Evolutionary conservation across 2,113 vertebrate genomes (phyloP).

Genomic region (Zosterops borbonicus): DNA sequence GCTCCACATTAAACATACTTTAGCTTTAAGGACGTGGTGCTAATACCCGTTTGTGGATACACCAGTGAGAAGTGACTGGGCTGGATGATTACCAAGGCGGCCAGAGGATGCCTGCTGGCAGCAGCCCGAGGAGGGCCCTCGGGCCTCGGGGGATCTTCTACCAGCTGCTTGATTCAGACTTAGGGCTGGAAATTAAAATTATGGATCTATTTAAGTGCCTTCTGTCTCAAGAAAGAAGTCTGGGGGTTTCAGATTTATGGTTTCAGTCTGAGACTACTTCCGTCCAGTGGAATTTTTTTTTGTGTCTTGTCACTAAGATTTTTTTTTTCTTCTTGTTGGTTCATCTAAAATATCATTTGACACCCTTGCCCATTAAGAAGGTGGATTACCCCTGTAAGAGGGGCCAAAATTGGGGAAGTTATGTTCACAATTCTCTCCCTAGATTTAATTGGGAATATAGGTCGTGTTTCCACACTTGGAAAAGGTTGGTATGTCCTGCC

Average conservation of each 20-base stretch:
- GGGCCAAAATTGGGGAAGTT: conserved; percentile 90
- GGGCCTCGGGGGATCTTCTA: conserved; percentile 61
- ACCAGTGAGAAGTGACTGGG: conserved; percentile 68
- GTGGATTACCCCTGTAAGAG: conserved; percentile 87
- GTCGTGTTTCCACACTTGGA: conserved; percentile 99
- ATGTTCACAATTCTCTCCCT: conserved; percentile 99
- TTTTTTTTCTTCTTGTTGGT: conserved; percentile 78
- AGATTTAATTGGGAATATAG: conserved; percentile 99
- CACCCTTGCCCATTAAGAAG: conserved; percentile 86
- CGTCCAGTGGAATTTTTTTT: conserved; percentile 78
- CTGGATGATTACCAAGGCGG: conserved; percentile 78
- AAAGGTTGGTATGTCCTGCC: conserved; percentile 99
- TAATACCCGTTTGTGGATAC: conserved; percentile 77
- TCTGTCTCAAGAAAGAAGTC: conserved; percentile 79
- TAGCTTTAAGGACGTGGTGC: conserved; percentile 71
- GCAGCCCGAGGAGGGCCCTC: conserved; percentile 44
- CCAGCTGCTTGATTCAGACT: conserved; percentile 74
- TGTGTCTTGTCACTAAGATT: conserved; percentile 76
- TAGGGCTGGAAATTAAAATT: conserved; percentile 75
- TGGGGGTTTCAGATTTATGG: conserved; percentile 79
- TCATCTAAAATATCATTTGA: conserved; percentile 84
- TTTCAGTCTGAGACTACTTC: conserved; percentile 79
- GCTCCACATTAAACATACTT: conserved; percentile 63
- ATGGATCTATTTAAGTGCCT: conserved; percentile 78
- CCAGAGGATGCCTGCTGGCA: conserved; percentile 68